Conservation (phyloP, 2,888 invertebrate genomes). For the Crepidodera aurea region DNA sequence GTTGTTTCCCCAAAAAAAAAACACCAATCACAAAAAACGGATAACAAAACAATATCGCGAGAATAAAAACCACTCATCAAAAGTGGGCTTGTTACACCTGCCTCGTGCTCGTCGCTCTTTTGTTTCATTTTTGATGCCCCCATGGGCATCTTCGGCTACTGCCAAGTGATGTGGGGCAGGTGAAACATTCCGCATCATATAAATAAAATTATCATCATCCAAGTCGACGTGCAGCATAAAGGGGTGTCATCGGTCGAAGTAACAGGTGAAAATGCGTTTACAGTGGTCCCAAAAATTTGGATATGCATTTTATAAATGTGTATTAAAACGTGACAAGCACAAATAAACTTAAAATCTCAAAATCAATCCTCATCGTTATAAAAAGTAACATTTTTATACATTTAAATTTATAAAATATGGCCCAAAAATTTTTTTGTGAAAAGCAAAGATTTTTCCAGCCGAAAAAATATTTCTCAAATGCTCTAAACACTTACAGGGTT, state of each 20-base stretch:
- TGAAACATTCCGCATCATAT: conserved; percentile 34
- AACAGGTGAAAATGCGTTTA: not conserved
- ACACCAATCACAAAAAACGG: not conserved
- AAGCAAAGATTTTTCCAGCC: too few species aligned
- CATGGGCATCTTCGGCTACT: conserved; percentile 42
- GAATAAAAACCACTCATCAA: not conserved
- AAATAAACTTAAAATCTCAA: too few species aligned
- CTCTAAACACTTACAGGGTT: too few species aligned
- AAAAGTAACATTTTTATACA: too few species aligned
- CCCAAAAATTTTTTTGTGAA: too few species aligned
- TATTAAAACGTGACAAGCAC: too few species aligned
- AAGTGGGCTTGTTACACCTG: not conserved
- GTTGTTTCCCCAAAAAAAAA: not conserved
- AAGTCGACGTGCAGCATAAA: not conserved
- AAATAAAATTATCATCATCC: conserved; percentile 24
- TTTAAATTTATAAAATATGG: too few species aligned
- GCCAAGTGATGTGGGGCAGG: conserved; percentile 46
- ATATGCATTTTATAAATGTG: too few species aligned
- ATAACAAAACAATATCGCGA: not conserved
- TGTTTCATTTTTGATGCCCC: conserved; percentile 41
- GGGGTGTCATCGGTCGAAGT: not conserved
- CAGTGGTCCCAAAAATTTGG: not conserved
- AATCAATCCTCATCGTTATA: too few species aligned
- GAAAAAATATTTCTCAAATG: too few species aligned
- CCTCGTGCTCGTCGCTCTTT: not conserved